Evolutionary conservation across 2,797 vertebrate genomes (phyloP), one percentile per base, ranked within the genome.

Genomic region (Acomys russatus): DNA sequence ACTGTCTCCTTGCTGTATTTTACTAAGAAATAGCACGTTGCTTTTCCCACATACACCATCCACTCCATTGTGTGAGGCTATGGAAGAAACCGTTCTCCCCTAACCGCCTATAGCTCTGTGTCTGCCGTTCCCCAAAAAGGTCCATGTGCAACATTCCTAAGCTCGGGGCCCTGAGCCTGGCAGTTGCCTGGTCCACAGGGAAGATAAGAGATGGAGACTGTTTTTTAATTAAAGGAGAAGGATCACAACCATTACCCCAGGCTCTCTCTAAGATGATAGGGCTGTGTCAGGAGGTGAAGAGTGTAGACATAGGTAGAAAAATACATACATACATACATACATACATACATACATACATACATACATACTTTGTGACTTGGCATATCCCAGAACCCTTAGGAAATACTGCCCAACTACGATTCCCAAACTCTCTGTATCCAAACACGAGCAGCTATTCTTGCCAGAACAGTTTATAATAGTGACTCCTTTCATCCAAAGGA

Each of bases 401-500:
- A 90, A 83, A 88, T 20, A 61, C 1, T 82, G 18, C 78, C 44
- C 74, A 95, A 76, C 18, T 28, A 49, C 80, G 64, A 78, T 59
- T 78, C 78, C 44, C 35, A 33, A 86, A 63, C 38, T 14, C 38
- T 59, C 77, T 74, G 35, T 70, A 35, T 22, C 23, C 64, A 56
- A 2, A 86, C 61, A 78, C 3, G 86, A 92, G n/a, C 89, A 77
- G 44, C 61, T 73, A 74, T n/a, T 91, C 18, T 85, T 88, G 83
- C 54, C 23, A 87, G 68, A 33, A 89, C 22, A 94, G 14, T 91
- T 96, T 56, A 7, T 88, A 71, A 92, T 49, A 23, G 9, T 28
- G 88, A 88, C 95, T 89, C 79, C 30, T 94, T 92, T 85, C 77
- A 87, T 92, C 49, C 82, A 90, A 35, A 94, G 77, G 33, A 96